A percentile compares a stretch with the other conserved stretches of the same genome.
Conservation (phyloP, 2,797 vertebrate genomes). For the Molossus alvarezi region DNA sequence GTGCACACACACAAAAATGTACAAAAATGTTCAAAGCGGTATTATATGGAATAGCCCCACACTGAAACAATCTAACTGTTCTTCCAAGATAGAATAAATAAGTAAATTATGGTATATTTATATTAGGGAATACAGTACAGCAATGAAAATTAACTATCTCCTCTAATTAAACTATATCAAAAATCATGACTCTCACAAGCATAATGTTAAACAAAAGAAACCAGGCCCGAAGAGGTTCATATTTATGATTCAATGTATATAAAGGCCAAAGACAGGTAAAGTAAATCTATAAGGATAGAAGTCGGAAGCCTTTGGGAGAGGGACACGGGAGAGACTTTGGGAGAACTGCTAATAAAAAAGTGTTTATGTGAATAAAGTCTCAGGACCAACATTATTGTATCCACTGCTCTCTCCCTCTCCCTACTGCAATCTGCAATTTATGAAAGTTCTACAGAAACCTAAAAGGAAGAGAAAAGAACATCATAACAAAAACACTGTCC, state of each 20-base stretch:
- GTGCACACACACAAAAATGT: not conserved
- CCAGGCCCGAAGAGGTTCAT: not conserved
- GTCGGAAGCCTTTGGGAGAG: not conserved
- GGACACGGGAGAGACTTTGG: not conserved
- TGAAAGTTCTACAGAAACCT: not conserved
- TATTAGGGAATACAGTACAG: not conserved
- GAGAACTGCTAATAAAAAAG: not conserved
- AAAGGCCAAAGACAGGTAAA: conserved; percentile 46
- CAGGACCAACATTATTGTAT: not conserved
- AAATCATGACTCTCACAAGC: not conserved
- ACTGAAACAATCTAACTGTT: not conserved
- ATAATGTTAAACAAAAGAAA: conserved; percentile 30
- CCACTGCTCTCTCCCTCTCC: not conserved
- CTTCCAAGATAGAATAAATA: conserved; percentile 21
- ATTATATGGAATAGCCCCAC: not conserved
- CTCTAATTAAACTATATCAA: not conserved
- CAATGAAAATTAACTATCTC: not conserved
- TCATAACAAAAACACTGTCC: not conserved
- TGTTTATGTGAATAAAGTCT: not conserved
- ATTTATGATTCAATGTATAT: not conserved
- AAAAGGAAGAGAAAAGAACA: not conserved
- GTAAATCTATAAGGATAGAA: not conserved
- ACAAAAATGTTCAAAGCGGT: conserved; percentile 11
- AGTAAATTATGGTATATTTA: not conserved
- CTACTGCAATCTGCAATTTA: not conserved